Conservation (phyloP, 2,888 invertebrate genomes). For the Cancer borealis region DNA sequence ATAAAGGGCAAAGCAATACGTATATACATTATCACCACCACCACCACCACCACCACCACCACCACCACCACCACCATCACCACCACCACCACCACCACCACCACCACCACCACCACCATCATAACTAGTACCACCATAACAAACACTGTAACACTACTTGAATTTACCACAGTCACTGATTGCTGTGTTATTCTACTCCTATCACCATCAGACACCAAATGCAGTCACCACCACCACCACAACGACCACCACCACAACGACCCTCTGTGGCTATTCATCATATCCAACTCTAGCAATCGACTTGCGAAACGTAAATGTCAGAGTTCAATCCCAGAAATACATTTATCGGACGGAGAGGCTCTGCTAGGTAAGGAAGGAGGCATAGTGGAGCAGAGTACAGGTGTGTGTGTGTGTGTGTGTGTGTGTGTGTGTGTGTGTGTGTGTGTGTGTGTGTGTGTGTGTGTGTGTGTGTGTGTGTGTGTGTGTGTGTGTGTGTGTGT, state of each 20-base stretch:
- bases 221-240: background rate
- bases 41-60: background rate
- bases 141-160: background rate
- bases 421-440: background rate
- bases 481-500: no score
- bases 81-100: background rate
- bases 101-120: background rate
- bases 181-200: no score
- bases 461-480: slow-evolving; percentile 14
- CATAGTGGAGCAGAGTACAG: background rate
- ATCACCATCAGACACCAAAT: no score
- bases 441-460: slow-evolving; percentile 21
- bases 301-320: slow-evolving; percentile 33
- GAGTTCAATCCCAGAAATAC: background rate
- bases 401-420: background rate
- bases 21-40: background rate
- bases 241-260: background rate
- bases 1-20: background rate
- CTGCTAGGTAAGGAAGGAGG: background rate
- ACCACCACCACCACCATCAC: background rate
- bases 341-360: background rate
- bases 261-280: background rate
- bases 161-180: no score
- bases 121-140: background rate
- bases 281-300: background rate